These are phyloP conservation scores for Centruroides vittatus DNA, from an alignment of 1,140 invertebrate species.

Conservation along the genomic window DNA sequence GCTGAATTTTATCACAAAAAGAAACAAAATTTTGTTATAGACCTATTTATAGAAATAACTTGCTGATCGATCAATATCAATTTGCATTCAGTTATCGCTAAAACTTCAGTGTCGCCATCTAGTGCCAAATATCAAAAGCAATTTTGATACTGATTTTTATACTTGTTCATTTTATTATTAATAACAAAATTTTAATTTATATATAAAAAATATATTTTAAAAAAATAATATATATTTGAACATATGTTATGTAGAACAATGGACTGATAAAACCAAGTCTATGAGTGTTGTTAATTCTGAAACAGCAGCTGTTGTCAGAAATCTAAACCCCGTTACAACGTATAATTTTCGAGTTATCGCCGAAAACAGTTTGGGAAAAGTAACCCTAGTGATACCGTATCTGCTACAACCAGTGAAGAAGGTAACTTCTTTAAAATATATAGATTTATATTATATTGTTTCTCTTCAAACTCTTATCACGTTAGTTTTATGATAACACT, in stretches of 20 bases:
- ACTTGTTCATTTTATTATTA: no score
- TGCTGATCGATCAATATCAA: no score
- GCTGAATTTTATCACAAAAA: not conserved
- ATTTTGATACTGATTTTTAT: no score
- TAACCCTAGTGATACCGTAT: slow-evolving; percentile 67
- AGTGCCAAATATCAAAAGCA: not conserved
- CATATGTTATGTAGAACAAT: not conserved
- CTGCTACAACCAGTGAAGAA: slow-evolving; percentile 67
- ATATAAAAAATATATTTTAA: no score
- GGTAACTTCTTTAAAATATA: slow-evolving; percentile 28
- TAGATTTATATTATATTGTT: not conserved
- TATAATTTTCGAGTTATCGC: slow-evolving; percentile 30
- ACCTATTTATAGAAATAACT: no score
- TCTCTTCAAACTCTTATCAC: not conserved
- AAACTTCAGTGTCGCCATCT: no score
- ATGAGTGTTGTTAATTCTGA: slow-evolving; percentile 42
- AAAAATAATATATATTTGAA: no score
- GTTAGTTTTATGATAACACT: no score
- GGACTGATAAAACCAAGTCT: not conserved
- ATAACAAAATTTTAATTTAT: no score
- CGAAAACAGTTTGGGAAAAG: slow-evolving; percentile 41
- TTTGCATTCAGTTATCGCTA: no score
- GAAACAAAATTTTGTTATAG: no score
- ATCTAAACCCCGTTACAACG: slow-evolving; percentile 26
- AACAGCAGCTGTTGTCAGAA: slow-evolving; percentile 35